Evolutionary conservation across 2,113 vertebrate species (phyloP), one percentile per base, ranked within the genome.

Genomic region (Pagrus major): DNA sequence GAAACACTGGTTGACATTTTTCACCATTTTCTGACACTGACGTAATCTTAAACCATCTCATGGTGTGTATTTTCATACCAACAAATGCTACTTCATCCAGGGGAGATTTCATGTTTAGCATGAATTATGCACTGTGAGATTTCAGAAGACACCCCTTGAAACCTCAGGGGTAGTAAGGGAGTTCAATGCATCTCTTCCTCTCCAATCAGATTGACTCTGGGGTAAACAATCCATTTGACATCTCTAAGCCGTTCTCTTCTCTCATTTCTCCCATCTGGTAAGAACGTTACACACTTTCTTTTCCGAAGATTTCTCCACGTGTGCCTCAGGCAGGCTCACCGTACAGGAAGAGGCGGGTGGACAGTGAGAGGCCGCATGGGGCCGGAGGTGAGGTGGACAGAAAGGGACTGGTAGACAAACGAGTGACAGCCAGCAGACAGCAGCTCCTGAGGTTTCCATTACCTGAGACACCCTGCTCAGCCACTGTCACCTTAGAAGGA

Each of bases 401-500:
- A 89, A 73, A 80, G 47, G 55, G 76, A 27, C 52, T 21, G n/a
- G 69, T 52, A 82, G 89, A 89, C 82, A 33, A 78, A 78, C 65
- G 29, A 76, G 72, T 91, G 92, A 93, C 87, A 91, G 86, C 80
- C 85, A 91, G 80, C 63, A 91, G 88, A 93, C 91, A 89, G 90
- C 64, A 60, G 81, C 78, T 90, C 73, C 84, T 71, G 65, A 61
- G 91, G 93, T 93, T 92, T 92, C 88, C 83, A 91, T 92, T 92
- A 92, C 92, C 87, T 89, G 83, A 92, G 89, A 81, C 84, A 78
- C 77, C 46, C 47, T 67, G 83, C 42, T 73, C 75, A 71, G 73
- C 60, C 81, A 58, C 75, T 86, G 91, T 90, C 90, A 94, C 87
- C 88, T 90, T 92, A 93, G 89, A 93, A 89, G 91, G 78, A 87